A percentile compares a stretch with the other conserved stretches of the same genome.
Conservation (phyloP, 2,888 invertebrate genomes). For the Polydrusus cervinus region DNA sequence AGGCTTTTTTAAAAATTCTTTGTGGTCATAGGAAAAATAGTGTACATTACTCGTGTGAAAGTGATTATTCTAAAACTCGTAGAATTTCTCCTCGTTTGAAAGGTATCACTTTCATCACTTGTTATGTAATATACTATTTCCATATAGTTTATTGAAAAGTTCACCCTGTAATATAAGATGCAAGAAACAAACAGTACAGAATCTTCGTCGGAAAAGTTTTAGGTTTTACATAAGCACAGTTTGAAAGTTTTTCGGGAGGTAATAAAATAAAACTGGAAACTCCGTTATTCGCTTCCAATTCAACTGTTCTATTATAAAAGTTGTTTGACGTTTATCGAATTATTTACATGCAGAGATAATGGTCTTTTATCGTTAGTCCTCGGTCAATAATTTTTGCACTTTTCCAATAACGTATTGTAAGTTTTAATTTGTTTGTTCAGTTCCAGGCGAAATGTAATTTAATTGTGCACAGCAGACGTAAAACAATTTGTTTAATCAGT, state of each 20-base stretch:
- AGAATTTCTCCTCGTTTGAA: no score
- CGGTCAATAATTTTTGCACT: neutral
- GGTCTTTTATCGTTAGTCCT: constrained; percentile 22
- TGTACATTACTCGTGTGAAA: no score
- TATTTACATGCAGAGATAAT: constrained; percentile 53
- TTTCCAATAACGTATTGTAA: neutral
- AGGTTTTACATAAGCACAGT: constrained; percentile 42
- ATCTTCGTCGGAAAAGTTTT: constrained; percentile 28
- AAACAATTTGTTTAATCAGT: no score
- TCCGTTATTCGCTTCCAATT: constrained; percentile 49
- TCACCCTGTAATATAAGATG: neutral
- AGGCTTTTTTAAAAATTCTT: no score
- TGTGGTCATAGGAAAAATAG: no score
- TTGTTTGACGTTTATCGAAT: constrained; percentile 54
- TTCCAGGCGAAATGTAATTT: no score
- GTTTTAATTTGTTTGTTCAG: no score
- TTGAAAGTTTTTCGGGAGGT: constrained; percentile 24
- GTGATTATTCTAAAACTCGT: no score
- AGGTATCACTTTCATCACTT: no score
- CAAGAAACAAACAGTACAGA: constrained; percentile 14
- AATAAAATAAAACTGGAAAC: constrained; percentile 52
- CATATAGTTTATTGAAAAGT: no score
- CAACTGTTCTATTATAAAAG: constrained; percentile 51
- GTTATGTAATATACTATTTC: no score
- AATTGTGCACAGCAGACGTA: no score